These are phyloP conservation scores for Diaphora mendica DNA, from an alignment of 2,888 invertebrate genomes.

Conservation along the genomic window DNA sequence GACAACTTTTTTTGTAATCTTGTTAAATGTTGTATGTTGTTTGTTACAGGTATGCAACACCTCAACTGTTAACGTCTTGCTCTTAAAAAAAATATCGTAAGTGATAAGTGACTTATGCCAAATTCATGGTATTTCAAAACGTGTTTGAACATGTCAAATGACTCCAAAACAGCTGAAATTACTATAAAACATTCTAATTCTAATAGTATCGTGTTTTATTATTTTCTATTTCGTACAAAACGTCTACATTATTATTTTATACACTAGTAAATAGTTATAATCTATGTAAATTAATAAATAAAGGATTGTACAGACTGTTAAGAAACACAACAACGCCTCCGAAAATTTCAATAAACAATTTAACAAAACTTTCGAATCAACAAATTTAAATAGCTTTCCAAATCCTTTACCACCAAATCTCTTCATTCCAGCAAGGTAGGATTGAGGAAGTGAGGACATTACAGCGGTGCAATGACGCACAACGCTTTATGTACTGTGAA, in stretches of 20 bases:
- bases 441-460: slow-evolving; percentile 59
- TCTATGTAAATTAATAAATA: background rate
- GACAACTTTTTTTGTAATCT: background rate
- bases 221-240: background rate
- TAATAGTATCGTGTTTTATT: background rate
- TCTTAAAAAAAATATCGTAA: background rate
- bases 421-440: slow-evolving; percentile 50
- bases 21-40: background rate
- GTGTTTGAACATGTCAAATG: background rate
- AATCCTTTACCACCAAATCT: slow-evolving; percentile 51
- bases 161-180: too few species aligned
- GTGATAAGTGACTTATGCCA: background rate
- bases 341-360: slow-evolving; percentile 17
- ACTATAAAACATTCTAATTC: background rate
- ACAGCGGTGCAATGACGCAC: slow-evolving; percentile 74
- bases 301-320: background rate
- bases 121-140: background rate
- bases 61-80: background rate
- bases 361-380: slow-evolving; percentile 33
- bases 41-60: slow-evolving; percentile 19
- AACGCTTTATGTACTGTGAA: slow-evolving; percentile 82
- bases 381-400: slow-evolving; percentile 45
- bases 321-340: background rate
- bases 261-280: background rate
- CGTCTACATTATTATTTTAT: background rate